Base-by-base conservation (phyloP, 2,797 vertebrate genomes). In the Gorsachius magnificus region DNA sequence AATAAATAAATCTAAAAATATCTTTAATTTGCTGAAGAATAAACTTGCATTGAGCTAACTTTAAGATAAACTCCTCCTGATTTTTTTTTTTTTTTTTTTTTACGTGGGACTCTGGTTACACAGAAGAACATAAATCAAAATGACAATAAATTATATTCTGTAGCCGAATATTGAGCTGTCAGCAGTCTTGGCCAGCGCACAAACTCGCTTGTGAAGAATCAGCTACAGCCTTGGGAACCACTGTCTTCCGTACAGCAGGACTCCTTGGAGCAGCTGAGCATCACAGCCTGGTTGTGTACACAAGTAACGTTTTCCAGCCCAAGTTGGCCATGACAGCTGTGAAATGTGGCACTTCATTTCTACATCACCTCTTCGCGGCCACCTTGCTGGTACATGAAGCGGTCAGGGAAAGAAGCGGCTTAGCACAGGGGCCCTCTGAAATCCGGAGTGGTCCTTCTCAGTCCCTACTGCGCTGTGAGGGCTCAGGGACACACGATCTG, bases 131-230 rank as follows among this genome's bases (percentile, higher is more conserved):
- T 93, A 95, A 93, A 97, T 96, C 92, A 92, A 83, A 93, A 66
- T 80, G 91, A 95, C 95, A 96, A 93, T 85, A 96, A 96, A 96
- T 81, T 60, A 61, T 36, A 76, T 48, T 91, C 33, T 95, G 65
- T 50, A 82, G 88, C 90, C 84, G 88, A 87, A 71, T 63, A 94
- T 22, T 75, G 93, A 97, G 94, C 95, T 95, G 95, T 92, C 93
- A 72, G 94, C 78, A 64, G 82, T 36, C 48, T 71, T 81, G 83
- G 94, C 89, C 72, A 60, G 70, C 1, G 54, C 36, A 86, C 82
- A 95, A 92, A 87, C 69, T 43, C 0, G 1, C 89, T 54, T 60
- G 72, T 92, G 80, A 96, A 91, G 94, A 90, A 92, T 77, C 86
- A 80, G 2, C 93, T 26, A 16, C 64, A 84, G 72, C 78, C 90